Evolutionary conservation across 2,797 vertebrate genomes (phyloP).

Genomic region (Enoplosus armatus): DNA sequence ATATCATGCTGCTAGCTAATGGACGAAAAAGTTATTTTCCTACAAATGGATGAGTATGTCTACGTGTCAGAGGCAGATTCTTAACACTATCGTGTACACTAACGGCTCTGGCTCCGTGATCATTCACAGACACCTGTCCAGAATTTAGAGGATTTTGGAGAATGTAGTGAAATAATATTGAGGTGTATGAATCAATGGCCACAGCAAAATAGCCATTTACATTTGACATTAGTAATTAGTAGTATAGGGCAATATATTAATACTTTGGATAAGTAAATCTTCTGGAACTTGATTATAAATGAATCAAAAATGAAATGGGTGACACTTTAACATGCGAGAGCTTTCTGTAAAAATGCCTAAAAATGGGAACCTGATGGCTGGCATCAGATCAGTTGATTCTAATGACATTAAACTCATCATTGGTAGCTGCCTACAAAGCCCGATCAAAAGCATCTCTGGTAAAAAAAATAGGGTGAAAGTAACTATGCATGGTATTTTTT

Average conservation of each 20-base stretch:
- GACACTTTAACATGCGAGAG: background rate
- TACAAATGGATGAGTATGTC: background rate
- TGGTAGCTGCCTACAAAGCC: background rate
- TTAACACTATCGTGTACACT: background rate
- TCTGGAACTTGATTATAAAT: background rate
- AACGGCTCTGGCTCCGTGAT: background rate
- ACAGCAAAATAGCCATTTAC: background rate
- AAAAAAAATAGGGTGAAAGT: background rate
- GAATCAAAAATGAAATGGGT: background rate
- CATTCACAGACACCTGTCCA: background rate
- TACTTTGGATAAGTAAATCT: background rate
- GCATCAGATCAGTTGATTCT: background rate
- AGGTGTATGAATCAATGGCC: background rate
- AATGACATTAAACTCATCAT: background rate
- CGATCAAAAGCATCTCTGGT: background rate
- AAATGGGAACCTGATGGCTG: background rate
- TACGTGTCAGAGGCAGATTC: background rate
- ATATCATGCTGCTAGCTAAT: slow-evolving; percentile 61
- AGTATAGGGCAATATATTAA: background rate
- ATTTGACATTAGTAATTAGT: background rate
- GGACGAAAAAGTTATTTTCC: slow-evolving; percentile 12
- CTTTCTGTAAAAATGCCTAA: background rate
- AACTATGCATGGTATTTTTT: background rate
- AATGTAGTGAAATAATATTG: background rate
- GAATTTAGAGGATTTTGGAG: slow-evolving; percentile 3